Conservation (phyloP, 2,888 invertebrate genomes). For the Leistus spinibarbis region DNA sequence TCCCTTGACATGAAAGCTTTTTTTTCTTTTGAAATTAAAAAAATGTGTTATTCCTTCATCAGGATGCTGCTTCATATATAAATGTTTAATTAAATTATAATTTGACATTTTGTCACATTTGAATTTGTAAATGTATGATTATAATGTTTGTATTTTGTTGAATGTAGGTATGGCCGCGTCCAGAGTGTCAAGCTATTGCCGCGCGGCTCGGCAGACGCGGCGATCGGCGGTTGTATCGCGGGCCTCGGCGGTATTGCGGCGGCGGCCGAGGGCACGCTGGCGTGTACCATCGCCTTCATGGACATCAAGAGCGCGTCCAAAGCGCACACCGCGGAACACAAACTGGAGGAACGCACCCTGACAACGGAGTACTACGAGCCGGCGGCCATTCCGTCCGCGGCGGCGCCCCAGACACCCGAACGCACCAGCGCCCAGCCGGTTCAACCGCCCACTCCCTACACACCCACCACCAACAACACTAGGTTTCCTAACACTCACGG, state of each 20-base stretch:
- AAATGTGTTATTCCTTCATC: too few species aligned
- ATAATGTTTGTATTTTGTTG: constrained; percentile 24
- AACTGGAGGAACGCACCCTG: constrained; percentile 83
- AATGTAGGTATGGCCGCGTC: constrained; percentile 93
- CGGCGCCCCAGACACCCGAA: constrained; percentile 42
- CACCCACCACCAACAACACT: constrained; percentile 64
- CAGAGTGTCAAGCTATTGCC: constrained; percentile 94
- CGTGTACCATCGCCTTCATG: constrained; percentile 93
- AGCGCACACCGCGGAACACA: constrained; percentile 89
- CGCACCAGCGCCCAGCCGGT: constrained; percentile 65
- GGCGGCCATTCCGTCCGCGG: constrained; percentile 69
- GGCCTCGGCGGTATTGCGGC: constrained; percentile 58
- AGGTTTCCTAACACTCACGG: constrained; percentile 62
- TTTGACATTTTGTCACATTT: too few species aligned
- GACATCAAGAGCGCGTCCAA: constrained; percentile 96
- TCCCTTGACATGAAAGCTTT: too few species aligned
- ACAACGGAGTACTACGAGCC: constrained; percentile 93
- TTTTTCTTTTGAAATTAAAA: too few species aligned
- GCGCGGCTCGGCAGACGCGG: constrained; percentile 55
- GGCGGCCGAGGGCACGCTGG: constrained; percentile 70
- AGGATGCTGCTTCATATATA: too few species aligned
- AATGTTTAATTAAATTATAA: too few species aligned
- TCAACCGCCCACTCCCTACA: constrained; percentile 65
- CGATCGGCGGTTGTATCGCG: constrained; percentile 40
- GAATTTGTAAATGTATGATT: too few species aligned